Percentiles rank a stretch among this genome's conserved stretches.
phyloP scores from a whole-genome alignment of 2,888 invertebrate genomes.

The Cordylochernes scorpioides region DNA sequence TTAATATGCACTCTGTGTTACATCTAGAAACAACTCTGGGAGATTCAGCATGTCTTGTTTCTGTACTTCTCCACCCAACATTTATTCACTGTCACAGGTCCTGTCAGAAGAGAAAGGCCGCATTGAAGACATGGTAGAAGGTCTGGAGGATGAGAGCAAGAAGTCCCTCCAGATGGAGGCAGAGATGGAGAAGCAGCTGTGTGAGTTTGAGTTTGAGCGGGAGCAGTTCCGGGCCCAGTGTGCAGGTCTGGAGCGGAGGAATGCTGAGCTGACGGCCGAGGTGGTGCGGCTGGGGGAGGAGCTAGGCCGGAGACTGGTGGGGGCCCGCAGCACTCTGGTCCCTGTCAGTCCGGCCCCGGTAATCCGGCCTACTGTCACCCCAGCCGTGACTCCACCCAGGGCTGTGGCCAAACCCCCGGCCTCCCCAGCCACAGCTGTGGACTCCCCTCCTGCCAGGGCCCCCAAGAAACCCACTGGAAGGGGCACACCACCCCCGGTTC shows the following conservation, averaged over 20 bases:
- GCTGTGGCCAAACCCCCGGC: slow-evolving; percentile 13
- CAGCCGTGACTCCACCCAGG: slow-evolving; percentile 13
- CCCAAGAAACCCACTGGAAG: slow-evolving; percentile 20
- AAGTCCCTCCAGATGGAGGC: slow-evolving; percentile 62
- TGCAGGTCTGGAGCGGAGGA: slow-evolving; percentile 36
- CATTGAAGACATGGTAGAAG: slow-evolving; percentile 53
- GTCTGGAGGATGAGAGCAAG: slow-evolving; percentile 56
- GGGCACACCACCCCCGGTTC: slow-evolving; percentile 51
- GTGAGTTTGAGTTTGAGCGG: slow-evolving; percentile 44
- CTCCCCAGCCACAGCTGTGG: slow-evolving; percentile 9
- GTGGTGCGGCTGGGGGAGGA: slow-evolving; percentile 29
- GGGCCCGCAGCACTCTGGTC: slow-evolving; percentile 14
- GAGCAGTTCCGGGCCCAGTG: slow-evolving; percentile 38
- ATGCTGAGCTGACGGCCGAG: slow-evolving; percentile 32
- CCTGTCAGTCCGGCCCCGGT: slow-evolving; percentile 10
- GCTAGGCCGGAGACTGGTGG: slow-evolving; percentile 16
- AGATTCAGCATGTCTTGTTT: too few species aligned
- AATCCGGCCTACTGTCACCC: slow-evolving; percentile 12
- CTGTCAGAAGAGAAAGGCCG: slow-evolving; percentile 40
- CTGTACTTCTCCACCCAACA: too few species aligned
- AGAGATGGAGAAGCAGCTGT: slow-evolving; percentile 48
- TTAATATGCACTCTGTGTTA: too few species aligned
- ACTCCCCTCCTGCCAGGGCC: slow-evolving; percentile 5
- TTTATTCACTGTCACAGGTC: too few species aligned
- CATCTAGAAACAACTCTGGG: too few species aligned